phyloP scores from a whole-genome alignment of 2,797 vertebrate genomes.

The Taenioides sp. region DNA sequence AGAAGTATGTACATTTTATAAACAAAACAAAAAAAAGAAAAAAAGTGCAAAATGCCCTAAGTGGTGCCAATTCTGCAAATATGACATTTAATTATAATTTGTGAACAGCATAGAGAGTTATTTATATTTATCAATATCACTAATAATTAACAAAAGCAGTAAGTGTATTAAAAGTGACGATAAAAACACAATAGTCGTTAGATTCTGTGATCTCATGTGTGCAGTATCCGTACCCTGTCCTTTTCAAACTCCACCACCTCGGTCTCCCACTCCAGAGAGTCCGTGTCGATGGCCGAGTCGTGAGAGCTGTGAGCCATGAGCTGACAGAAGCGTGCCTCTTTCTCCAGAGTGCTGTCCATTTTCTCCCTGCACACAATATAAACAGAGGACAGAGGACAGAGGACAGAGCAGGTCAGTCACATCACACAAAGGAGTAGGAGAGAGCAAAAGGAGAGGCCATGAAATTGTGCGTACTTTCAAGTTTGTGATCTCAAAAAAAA shows the following conservation, averaged over 20 bases:
- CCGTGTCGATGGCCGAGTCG: constrained; percentile 95
- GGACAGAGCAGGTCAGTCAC: constrained; percentile 42
- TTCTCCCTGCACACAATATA: constrained; percentile 82
- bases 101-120: no score
- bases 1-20: no score
- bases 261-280: constrained; percentile 97
- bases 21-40: no score
- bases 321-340: constrained; percentile 93
- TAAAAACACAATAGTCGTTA: background rate
- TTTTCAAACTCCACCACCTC: constrained; percentile 98
- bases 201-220: constrained; percentile 7
- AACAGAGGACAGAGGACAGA: constrained; percentile 30
- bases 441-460: background rate
- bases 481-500: no score
- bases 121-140: no score
- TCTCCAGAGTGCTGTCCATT: constrained; percentile 94
- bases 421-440: constrained; percentile 13
- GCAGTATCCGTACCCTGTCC: constrained; percentile 83
- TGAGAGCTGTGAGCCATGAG: constrained; percentile 96
- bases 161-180: background rate
- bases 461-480: no score
- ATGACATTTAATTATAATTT: no score
- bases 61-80: no score
- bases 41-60: no score
- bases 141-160: no score